Evolutionary conservation across 2,797 vertebrate genomes (phyloP).

Genomic region (Adrianichthys oophorus): DNA sequence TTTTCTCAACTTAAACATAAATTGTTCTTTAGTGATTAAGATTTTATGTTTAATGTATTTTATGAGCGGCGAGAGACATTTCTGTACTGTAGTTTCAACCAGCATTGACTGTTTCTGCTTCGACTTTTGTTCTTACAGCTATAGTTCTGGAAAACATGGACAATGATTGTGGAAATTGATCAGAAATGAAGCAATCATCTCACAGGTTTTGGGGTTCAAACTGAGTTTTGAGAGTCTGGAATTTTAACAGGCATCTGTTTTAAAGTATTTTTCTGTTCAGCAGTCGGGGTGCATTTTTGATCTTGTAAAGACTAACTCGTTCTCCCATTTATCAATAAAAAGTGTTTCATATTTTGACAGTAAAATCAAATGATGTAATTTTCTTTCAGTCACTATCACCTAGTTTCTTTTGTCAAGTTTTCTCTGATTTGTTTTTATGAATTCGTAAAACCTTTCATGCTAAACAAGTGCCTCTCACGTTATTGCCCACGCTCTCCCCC

Average conservation of each 20-base stretch:
- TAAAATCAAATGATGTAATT: not conserved
- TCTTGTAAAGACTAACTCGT: not conserved
- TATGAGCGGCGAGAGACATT: not conserved
- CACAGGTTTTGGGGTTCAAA: not conserved
- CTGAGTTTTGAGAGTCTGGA: not conserved
- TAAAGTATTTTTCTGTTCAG: not conserved
- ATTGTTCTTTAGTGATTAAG: not conserved
- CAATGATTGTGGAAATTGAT: not conserved
- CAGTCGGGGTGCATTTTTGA: not conserved
- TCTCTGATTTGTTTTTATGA: not conserved
- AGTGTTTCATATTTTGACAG: not conserved
- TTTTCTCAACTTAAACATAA: not conserved
- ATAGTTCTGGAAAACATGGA: not conserved
- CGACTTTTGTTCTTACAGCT: not conserved
- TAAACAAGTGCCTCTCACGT: slow-evolving; percentile 60
- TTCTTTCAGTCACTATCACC: not conserved
- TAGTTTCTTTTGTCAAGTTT: too few species aligned
- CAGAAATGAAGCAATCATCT: not conserved
- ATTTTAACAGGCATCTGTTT: not conserved
- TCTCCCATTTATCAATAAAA: not conserved
- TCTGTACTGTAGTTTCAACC: not conserved
- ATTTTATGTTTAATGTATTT: slow-evolving; percentile 4
- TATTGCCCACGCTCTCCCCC: not conserved
- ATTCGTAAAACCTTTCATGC: slow-evolving; percentile 31
- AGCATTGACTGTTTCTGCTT: not conserved